Evolutionary conservation across 2,797 vertebrate species (phyloP).

Genomic region (Sebastes aleutianus): DNA sequence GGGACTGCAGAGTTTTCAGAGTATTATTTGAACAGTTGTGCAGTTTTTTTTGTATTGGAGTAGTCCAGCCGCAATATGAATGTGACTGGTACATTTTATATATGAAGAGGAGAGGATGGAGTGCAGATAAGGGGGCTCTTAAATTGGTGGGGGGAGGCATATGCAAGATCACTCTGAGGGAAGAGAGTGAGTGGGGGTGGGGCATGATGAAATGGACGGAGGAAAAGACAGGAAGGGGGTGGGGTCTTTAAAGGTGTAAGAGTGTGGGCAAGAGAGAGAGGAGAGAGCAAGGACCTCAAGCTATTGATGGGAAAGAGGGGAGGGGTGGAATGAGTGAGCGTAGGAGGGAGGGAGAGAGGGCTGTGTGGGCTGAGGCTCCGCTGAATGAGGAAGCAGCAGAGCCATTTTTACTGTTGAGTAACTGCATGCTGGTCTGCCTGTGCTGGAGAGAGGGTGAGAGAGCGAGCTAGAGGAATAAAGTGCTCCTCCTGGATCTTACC

Average conservation of each 20-base stretch:
- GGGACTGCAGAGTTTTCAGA: not conserved
- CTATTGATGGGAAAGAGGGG: slow-evolving; percentile 77
- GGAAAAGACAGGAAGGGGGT: slow-evolving; percentile 73
- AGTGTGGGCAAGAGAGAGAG: slow-evolving; percentile 50
- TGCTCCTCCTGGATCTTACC: slow-evolving; percentile 57
- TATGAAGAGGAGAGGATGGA: slow-evolving; percentile 17
- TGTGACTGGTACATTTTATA: not conserved
- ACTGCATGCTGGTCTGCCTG: slow-evolving; percentile 77
- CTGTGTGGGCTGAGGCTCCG: slow-evolving; percentile 79
- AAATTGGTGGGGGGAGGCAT: slow-evolving; percentile 67
- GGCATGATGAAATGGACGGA: slow-evolving; percentile 68
- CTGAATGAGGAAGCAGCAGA: slow-evolving; percentile 86
- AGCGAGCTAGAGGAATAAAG: slow-evolving; percentile 63
- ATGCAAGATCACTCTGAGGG: slow-evolving; percentile 60
- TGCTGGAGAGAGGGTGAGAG: slow-evolving; percentile 62
- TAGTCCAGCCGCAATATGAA: slow-evolving; percentile 46
- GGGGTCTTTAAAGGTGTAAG: slow-evolving; percentile 71
- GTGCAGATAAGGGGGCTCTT: slow-evolving; percentile 57
- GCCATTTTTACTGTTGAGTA: slow-evolving; percentile 88
- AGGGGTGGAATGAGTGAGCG: slow-evolving; percentile 67
- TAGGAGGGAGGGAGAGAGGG: slow-evolving; percentile 64
- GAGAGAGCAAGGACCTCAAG: slow-evolving; percentile 70
- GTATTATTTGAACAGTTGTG: not conserved
- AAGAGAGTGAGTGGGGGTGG: slow-evolving; percentile 69
- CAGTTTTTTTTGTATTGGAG: slow-evolving; percentile 1